Evolutionary conservation across 2,797 vertebrate genomes (phyloP).

Genomic region (Labroides dimidiatus): DNA sequence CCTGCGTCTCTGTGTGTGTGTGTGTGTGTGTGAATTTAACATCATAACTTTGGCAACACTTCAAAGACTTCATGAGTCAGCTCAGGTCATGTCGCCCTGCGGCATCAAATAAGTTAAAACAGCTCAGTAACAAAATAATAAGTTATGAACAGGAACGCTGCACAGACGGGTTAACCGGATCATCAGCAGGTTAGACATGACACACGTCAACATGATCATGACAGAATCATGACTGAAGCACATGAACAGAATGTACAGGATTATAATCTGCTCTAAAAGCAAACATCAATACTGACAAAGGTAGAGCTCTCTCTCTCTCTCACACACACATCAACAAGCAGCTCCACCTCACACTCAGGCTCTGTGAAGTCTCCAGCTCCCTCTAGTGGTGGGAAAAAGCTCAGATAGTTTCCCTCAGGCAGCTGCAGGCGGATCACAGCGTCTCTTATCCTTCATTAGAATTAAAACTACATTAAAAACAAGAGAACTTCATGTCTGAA

Average conservation of each 20-base stretch:
- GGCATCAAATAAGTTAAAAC: constrained; percentile 57
- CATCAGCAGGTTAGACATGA: constrained; percentile 36
- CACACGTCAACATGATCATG: constrained; percentile 13
- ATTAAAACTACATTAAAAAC: neutral
- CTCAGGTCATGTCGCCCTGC: neutral
- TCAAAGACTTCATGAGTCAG: constrained; percentile 38
- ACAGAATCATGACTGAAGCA: neutral
- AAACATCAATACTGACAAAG: constrained; percentile 63
- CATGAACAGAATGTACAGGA: constrained; percentile 33
- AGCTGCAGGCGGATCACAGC: neutral
- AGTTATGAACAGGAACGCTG: constrained; percentile 23
- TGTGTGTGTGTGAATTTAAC: constrained; percentile 13
- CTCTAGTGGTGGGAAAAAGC: constrained; percentile 66
- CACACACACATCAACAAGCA: neutral
- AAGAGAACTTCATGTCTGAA: neutral
- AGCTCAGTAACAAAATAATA: constrained; percentile 41
- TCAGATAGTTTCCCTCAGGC: neutral
- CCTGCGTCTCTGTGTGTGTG: neutral
- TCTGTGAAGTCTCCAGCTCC: constrained; percentile 28
- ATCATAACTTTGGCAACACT: constrained; percentile 43
- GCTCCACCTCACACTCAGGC: neutral
- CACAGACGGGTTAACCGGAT: constrained; percentile 22
- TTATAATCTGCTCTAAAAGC: constrained; percentile 19
- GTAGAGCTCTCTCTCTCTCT: constrained; percentile 12
- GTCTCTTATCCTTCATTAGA: neutral